Evolutionary conservation across 2,113 vertebrate genomes (phyloP).

Genomic region (Gnathonemus echidnorhynchus): DNA sequence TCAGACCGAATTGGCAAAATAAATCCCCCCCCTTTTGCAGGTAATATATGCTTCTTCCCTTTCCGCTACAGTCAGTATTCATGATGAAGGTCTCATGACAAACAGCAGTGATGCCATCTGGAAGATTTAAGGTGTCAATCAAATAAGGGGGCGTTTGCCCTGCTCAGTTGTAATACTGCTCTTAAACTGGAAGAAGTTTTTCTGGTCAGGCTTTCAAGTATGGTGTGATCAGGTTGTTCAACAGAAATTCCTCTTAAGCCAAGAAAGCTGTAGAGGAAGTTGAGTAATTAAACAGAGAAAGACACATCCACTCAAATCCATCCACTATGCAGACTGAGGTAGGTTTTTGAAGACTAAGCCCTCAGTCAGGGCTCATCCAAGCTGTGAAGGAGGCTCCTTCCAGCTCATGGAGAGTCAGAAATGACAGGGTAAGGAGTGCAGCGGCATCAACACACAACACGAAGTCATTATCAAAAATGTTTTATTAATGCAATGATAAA

Average conservation of each 20-base stretch:
- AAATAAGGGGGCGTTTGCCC: not conserved
- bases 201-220: not conserved
- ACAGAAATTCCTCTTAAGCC: not conserved
- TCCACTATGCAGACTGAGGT: not conserved
- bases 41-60: not conserved
- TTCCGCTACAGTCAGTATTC: not conserved
- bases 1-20: not conserved
- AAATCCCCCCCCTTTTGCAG: not conserved
- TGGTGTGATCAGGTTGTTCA: not conserved
- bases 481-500: constrained; percentile 22
- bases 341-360: not conserved
- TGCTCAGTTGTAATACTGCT: not conserved
- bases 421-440: not conserved
- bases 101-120: not conserved
- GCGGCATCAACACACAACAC: not conserved
- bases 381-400: not conserved
- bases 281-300: not conserved
- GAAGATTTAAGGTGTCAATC: not conserved
- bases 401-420: not conserved
- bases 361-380: not conserved
- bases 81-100: not conserved
- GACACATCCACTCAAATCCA: not conserved
- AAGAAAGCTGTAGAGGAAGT: not conserved
- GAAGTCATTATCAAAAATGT: constrained; percentile 10
- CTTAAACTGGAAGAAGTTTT: not conserved